These are phyloP conservation scores for Temnothorax curvispinosus DNA, from an alignment of 1,140 invertebrate species.

Conservation along the genomic window DNA sequence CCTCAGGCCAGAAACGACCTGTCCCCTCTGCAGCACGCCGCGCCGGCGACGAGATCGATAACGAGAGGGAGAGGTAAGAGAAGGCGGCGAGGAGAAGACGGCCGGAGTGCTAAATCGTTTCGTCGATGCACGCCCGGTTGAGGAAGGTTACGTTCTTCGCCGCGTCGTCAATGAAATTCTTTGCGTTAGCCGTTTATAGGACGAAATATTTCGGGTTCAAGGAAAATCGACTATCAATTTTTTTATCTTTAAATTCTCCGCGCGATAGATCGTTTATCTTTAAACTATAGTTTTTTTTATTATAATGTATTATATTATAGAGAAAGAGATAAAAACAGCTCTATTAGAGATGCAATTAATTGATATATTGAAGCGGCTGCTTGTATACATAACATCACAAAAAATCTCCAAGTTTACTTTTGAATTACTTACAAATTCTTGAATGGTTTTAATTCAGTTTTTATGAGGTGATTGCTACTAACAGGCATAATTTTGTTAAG, in stretches of 20 bases:
- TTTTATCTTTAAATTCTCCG: neutral
- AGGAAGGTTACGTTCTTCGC: constrained; percentile 68
- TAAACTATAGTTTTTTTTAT: neutral
- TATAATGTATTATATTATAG: neutral
- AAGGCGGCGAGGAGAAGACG: constrained; percentile 22
- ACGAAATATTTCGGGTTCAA: neutral
- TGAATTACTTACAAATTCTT: neutral
- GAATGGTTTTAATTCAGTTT: neutral
- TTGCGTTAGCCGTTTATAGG: neutral
- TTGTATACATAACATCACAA: neutral
- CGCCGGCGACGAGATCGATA: constrained; percentile 68
- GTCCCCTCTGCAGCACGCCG: constrained; percentile 18
- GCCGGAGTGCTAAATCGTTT: constrained; percentile 65
- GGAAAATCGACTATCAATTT: neutral
- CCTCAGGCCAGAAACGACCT: constrained; percentile 41
- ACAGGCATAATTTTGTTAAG: neutral
- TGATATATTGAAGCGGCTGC: too few relatives aligned
- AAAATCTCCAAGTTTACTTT: neutral
- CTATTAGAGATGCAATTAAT: neutral
- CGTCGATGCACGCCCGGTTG: constrained; percentile 68
- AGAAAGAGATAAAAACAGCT: neutral
- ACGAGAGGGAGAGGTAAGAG: constrained; percentile 36
- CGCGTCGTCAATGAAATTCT: constrained; percentile 48
- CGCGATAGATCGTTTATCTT: neutral
- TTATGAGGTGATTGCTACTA: neutral